Percentiles rank a stretch among this genome's conserved stretches.
Evolutionary conservation across 2,113 vertebrate genomes (phyloP).

Genomic region (Apus apus): DNA sequence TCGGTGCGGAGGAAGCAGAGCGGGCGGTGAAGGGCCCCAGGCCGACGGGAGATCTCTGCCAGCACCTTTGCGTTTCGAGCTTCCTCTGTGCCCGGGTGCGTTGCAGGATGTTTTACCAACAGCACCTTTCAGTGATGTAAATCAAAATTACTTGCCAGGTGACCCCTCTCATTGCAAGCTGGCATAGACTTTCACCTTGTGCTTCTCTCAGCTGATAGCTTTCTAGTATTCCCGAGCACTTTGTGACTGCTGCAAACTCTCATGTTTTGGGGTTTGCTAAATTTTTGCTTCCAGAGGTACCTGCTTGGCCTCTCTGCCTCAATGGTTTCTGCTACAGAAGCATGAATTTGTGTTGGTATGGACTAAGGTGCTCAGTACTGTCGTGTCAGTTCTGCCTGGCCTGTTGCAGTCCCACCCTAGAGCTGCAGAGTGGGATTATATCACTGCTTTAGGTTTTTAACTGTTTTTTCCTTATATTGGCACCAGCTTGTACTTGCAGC

Average conservation of each 20-base stretch:
- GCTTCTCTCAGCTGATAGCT: background rate
- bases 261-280: background rate
- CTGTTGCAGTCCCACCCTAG: background rate
- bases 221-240: fast-evolving
- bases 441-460: background rate
- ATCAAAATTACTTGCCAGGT: background rate
- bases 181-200: background rate
- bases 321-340: background rate
- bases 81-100: background rate
- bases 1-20: background rate
- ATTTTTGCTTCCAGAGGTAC: background rate
- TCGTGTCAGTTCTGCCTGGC: background rate
- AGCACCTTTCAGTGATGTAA: background rate
- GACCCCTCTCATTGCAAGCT: background rate
- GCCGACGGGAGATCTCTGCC: background rate
- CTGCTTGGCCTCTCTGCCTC: background rate
- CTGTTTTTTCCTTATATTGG: background rate
- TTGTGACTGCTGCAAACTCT: background rate
- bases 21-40: background rate
- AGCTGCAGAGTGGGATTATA: background rate
- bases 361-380: background rate
- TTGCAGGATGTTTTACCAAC: background rate
- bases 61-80: background rate
- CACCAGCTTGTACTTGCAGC: background rate
- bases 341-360: background rate